phyloP scores from a whole-genome alignment of 1,140 invertebrate genomes.

The Daktulosphaira vitifoliae region DNA sequence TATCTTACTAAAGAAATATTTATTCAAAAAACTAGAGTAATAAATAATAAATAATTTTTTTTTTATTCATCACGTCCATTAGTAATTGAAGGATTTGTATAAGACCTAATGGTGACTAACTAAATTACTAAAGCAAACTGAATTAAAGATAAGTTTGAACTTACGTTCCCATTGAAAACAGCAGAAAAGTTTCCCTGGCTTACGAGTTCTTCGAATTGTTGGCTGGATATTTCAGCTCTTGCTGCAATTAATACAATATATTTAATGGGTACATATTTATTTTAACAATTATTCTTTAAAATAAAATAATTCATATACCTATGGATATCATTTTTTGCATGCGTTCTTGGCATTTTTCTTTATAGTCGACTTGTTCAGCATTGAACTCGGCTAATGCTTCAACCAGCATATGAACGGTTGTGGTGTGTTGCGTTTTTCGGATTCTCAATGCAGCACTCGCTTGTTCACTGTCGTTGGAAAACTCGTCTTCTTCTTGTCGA shows the following conservation, averaged over 20 bases:
- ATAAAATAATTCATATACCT: slow-evolving; percentile 32
- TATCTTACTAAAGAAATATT: no score
- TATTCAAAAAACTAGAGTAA: no score
- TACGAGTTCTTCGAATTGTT: slow-evolving; percentile 40
- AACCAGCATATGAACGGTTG: slow-evolving; percentile 38
- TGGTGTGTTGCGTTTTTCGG: slow-evolving; percentile 39
- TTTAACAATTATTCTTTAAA: no score
- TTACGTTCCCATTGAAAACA: slow-evolving; percentile 41
- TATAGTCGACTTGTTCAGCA: slow-evolving; percentile 39
- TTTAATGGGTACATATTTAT: not conserved
- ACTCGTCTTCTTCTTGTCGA: slow-evolving; percentile 38
- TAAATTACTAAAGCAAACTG: no score
- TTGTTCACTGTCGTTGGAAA: slow-evolving; percentile 14
- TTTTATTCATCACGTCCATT: no score
- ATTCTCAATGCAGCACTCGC: slow-evolving; percentile 38
- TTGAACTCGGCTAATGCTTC: slow-evolving; percentile 40
- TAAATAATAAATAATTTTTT: no score
- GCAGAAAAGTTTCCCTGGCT: slow-evolving; percentile 40
- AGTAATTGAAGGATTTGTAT: no score
- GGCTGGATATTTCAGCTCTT: slow-evolving; percentile 40
- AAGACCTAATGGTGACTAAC: no score
- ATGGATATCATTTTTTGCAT: slow-evolving; percentile 39
- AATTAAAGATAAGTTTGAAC: no score
- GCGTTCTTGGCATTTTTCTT: slow-evolving; percentile 39
- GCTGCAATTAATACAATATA: slow-evolving; percentile 35